These are phyloP conservation scores for Machimus atricapillus DNA, from an alignment of 2,888 invertebrate genomes.

Conservation along the genomic window DNA sequence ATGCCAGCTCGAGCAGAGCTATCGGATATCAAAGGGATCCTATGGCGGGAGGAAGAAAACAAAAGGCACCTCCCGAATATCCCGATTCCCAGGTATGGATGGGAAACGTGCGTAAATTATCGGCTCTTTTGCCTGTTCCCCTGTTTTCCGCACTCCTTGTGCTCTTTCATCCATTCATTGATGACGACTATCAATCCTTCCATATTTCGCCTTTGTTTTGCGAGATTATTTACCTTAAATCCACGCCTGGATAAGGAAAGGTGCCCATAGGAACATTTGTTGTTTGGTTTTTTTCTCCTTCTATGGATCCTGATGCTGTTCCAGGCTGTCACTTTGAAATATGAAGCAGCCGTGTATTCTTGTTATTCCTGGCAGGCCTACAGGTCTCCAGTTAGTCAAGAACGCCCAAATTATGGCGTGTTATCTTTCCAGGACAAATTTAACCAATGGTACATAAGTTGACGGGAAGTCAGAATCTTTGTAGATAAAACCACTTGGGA, in stretches of 20 bases:
- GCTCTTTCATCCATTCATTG: constrained; percentile 16
- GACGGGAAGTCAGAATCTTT: not conserved
- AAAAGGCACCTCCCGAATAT: not conserved
- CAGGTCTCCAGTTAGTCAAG: not conserved
- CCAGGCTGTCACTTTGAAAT: constrained; percentile 27
- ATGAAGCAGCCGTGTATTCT: not conserved
- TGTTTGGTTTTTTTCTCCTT: not conserved
- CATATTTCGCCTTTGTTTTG: not conserved
- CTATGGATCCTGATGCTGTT: constrained; percentile 8
- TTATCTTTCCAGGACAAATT: not conserved
- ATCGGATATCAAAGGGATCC: not conserved
- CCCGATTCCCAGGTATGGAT: not conserved
- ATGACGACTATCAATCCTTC: constrained; percentile 25
- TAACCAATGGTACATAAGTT: not conserved
- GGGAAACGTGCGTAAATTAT: not conserved
- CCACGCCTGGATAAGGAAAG: not conserved
- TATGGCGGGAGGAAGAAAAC: not conserved
- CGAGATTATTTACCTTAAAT: not conserved
- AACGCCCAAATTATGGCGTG: not conserved
- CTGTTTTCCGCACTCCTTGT: constrained; percentile 6
- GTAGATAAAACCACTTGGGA: not conserved
- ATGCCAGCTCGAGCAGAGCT: not conserved
- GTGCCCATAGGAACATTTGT: constrained; percentile 4
- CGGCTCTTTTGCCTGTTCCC: not conserved
- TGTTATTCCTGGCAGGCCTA: not conserved